phyloP scores from a whole-genome alignment of 2,113 vertebrate genomes.

The Ptyas mucosa region DNA sequence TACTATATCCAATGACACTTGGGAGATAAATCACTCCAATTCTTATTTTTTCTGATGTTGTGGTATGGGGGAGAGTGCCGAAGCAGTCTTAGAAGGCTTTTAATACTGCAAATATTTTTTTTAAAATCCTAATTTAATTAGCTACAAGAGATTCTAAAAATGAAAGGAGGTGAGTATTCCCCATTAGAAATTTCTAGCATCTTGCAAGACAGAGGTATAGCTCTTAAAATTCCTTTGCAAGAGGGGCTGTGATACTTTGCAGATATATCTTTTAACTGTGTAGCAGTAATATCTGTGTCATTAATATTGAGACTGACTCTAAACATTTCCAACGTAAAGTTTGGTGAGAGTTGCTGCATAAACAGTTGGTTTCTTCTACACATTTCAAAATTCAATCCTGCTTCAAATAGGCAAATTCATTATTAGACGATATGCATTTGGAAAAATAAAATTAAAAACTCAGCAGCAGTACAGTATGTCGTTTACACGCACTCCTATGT shows the following conservation, averaged over 20 bases:
- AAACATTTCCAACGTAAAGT: neutral
- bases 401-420: neutral
- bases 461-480: neutral
- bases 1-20: neutral
- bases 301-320: neutral
- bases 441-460: neutral
- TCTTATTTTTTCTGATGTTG: neutral
- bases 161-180: neutral
- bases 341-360: neutral
- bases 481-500: neutral
- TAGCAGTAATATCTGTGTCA: neutral
- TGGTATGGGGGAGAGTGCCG: neutral
- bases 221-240: neutral
- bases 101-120: neutral
- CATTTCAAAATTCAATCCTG: neutral
- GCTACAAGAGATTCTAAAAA: neutral
- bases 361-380: neutral
- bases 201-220: neutral
- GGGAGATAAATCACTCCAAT: neutral
- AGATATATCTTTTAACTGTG: neutral
- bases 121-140: neutral
- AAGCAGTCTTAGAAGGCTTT: neutral
- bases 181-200: neutral
- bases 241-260: neutral
- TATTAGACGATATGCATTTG: too few relatives aligned